Evolutionary conservation across 1,140 invertebrate genomes (phyloP).

Genomic region (Philopotamus ludificatus): DNA sequence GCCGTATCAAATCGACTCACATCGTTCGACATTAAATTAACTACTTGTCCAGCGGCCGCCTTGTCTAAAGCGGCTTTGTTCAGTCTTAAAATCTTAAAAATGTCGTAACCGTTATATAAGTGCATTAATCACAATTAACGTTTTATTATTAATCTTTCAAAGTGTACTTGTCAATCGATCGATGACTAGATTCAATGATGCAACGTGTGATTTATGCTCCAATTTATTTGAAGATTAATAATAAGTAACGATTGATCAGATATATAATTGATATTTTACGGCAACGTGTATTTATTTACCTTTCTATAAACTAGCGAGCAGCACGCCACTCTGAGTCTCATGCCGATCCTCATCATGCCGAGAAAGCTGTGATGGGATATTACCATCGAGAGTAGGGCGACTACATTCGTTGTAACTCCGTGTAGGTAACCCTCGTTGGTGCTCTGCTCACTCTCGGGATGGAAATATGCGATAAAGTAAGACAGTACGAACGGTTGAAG

Average conservation of each 20-base stretch:
- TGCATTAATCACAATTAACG: too few relatives aligned
- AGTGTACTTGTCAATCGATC: too few relatives aligned
- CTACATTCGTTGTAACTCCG: conserved; percentile 38
- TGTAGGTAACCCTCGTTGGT: conserved; percentile 41
- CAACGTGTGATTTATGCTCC: too few relatives aligned
- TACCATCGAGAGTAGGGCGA: conserved; percentile 27
- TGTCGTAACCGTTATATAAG: too few relatives aligned
- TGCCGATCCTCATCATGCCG: conserved; percentile 44
- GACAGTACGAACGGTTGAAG: conserved; percentile 36
- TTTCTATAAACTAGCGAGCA: conserved; percentile 53
- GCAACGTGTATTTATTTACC: conserved; percentile 44
- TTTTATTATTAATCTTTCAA: too few relatives aligned
- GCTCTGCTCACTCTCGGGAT: conserved; percentile 29
- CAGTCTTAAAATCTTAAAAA: conserved; percentile 58
- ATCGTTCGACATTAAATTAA: conserved; percentile 86
- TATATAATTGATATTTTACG: not conserved
- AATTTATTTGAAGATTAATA: too few relatives aligned
- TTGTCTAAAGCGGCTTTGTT: conserved; percentile 63
- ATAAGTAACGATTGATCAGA: too few relatives aligned
- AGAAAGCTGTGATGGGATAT: conserved; percentile 44
- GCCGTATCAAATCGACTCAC: conserved; percentile 64
- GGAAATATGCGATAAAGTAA: conserved; percentile 36
- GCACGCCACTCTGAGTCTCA: conserved; percentile 48
- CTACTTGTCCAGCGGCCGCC: conserved; percentile 80
- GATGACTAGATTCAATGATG: too few relatives aligned